These are phyloP conservation scores for Heliconius aoede DNA, from an alignment of 2,888 invertebrate species.

Conservation along the genomic window DNA sequence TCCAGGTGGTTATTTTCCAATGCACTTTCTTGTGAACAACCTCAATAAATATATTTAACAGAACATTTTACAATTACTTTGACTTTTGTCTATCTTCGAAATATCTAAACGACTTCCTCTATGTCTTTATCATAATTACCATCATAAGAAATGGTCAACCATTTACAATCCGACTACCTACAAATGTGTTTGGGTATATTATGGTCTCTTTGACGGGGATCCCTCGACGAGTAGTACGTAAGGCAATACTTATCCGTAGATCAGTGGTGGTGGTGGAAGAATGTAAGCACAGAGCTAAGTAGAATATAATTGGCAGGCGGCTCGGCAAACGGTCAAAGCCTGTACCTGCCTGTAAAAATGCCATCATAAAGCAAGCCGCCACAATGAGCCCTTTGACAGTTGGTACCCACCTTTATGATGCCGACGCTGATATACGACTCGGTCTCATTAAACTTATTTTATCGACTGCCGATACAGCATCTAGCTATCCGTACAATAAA, in stretches of 20 bases:
- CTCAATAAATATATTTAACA: not conserved
- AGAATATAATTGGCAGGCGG: slow-evolving; percentile 82
- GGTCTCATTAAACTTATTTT: slow-evolving; percentile 80
- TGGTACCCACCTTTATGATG: slow-evolving; percentile 80
- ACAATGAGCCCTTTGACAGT: slow-evolving; percentile 83
- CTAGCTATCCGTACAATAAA: slow-evolving; percentile 73
- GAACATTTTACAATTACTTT: slow-evolving; percentile 9
- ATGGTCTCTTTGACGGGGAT: slow-evolving; percentile 1
- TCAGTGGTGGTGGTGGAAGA: slow-evolving; percentile 31
- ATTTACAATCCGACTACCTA: not conserved
- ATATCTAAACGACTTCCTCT: slow-evolving; percentile 17
- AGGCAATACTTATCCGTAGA: slow-evolving; percentile 45
- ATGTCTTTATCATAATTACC: slow-evolving; percentile 25
- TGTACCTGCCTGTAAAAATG: slow-evolving; percentile 82
- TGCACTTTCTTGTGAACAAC: not conserved
- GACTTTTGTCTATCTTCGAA: slow-evolving; percentile 22
- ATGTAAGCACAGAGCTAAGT: slow-evolving; percentile 70
- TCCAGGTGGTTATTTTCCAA: not conserved
- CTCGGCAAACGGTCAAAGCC: slow-evolving; percentile 75
- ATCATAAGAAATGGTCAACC: slow-evolving; percentile 19
- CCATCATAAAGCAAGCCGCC: slow-evolving; percentile 80
- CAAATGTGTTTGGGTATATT: not conserved
- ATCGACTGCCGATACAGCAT: slow-evolving; percentile 75
- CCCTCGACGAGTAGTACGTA: slow-evolving; percentile 17
- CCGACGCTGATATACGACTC: slow-evolving; percentile 78